Conservation (phyloP, 2,888 invertebrate genomes). For the Galerucella calmariensis region DNA sequence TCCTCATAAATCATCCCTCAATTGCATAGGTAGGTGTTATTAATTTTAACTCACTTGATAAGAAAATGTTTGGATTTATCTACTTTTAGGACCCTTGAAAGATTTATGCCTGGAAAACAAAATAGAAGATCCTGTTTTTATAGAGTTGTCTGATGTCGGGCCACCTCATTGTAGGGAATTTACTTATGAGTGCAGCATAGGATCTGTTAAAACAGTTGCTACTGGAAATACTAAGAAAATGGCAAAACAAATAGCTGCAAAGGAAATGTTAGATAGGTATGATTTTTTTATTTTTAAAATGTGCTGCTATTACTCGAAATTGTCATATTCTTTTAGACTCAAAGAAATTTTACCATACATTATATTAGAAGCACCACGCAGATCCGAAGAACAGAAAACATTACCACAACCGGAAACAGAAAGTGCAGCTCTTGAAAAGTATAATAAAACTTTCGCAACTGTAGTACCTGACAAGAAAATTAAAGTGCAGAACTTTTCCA, state of each 20-base stretch:
- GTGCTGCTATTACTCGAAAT: neutral
- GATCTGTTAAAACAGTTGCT: constrained; percentile 68
- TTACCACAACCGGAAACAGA: constrained; percentile 46
- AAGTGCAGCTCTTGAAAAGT: constrained; percentile 46
- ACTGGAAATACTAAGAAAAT: constrained; percentile 73
- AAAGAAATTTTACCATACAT: constrained; percentile 51
- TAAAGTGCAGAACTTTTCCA: constrained; percentile 52
- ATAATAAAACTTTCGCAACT: constrained; percentile 45
- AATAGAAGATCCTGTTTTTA: constrained; percentile 68
- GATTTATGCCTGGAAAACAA: constrained; percentile 66
- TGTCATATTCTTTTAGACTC: constrained; percentile 46
- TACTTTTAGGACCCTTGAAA: constrained; percentile 51
- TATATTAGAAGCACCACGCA: constrained; percentile 36
- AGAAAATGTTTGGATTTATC: neutral
- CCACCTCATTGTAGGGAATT: constrained; percentile 75
- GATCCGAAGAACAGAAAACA: constrained; percentile 37
- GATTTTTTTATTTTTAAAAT: constrained; percentile 4
- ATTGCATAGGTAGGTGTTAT: constrained; percentile 45
- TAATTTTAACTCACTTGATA: neutral
- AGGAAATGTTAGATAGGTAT: constrained; percentile 61
- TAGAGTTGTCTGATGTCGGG: constrained; percentile 72
- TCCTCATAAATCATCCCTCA: constrained; percentile 35
- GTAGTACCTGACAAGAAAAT: constrained; percentile 51
- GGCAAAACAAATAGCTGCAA: constrained; percentile 74
- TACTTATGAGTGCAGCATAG: constrained; percentile 69